Evolutionary conservation across 2,888 invertebrate genomes (phyloP), one percentile per base, ranked within the genome.

Genomic region (Melinaea menophilus): DNA sequence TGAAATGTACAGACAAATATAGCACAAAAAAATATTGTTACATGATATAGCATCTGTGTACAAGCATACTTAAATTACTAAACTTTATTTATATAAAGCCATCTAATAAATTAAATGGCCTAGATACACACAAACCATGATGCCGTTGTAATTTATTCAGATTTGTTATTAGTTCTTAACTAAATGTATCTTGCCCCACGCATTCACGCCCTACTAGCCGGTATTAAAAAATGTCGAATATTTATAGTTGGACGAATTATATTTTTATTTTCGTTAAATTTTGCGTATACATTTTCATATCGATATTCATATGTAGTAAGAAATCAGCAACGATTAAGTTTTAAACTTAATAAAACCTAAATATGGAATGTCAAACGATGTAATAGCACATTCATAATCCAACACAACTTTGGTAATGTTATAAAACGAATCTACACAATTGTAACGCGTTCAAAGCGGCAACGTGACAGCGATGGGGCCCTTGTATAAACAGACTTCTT

Each of bases 51-150:
- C 59, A 56, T 57, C 61, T 58, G 61, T 63, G 55, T 61, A 65
- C 65, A 65, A 62, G 41, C 56, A 60, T 55, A 59, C 67, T 67
- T 65, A 65, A 37, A 62, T 62, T 62, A 65, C 45, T 62, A 41
- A 56, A 57, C 54, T 56, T 63, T 45, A 47, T 61, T 55, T 58
- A 55, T 56, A 46, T 56, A 45, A 55, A 60, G 60, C 62, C 33
- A 45, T 55, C 55, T 41, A 58, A 61, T 55, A 56, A 66, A 64
- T 61, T 56, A 48, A 56, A 63, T 60, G 31, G 51, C 51, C 51
- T 12, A 46, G 46, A 13, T 51, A 59, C 33, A 35, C 51, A 31
- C 51, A 51, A 13, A 51, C 7, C 31, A 31, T 51, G 31, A 31
- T 51, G 51, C 31, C 51, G 31, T 51, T 2, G 11, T 51, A 51